Evolutionary conservation across 2,113 vertebrate species (phyloP).

Genomic region (Haliaeetus leucogaster): DNA sequence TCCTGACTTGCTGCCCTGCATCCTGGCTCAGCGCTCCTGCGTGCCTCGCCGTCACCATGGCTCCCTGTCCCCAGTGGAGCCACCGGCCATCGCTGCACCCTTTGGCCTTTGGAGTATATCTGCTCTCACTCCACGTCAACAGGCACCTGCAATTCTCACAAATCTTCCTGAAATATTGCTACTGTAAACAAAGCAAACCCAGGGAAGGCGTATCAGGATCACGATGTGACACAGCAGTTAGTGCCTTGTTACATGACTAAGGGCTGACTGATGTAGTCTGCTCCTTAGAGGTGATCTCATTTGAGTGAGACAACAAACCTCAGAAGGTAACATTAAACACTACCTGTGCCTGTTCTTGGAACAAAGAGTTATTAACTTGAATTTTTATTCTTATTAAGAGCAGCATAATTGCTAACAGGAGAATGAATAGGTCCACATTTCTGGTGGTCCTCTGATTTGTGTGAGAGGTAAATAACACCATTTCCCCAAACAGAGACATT

Average conservation of each 20-base stretch:
- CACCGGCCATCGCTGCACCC: rapidly evolving
- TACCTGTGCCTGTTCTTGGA: not conserved
- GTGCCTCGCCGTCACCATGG: rapidly evolving
- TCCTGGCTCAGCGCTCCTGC: not conserved
- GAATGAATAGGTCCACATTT: not conserved
- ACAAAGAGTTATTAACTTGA: not conserved
- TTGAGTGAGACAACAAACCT: not conserved
- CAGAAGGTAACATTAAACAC: not conserved
- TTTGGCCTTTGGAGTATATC: not conserved
- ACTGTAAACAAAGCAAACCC: not conserved
- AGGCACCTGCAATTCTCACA: not conserved
- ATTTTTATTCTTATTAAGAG: not conserved
- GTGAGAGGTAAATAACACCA: not conserved
- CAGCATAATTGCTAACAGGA: not conserved
- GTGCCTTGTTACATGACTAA: not conserved
- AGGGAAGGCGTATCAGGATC: not conserved
- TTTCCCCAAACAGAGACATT: not conserved
- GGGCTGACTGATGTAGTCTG: not conserved
- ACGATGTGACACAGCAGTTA: not conserved
- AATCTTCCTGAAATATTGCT: not conserved
- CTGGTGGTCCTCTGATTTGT: not conserved
- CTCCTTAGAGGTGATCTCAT: not conserved
- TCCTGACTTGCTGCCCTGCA: not conserved
- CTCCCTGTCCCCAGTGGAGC: not conserved
- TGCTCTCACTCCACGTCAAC: not conserved